Conservation (phyloP, 1,140 invertebrate species). For the Drosophila sturtevanti region DNA sequence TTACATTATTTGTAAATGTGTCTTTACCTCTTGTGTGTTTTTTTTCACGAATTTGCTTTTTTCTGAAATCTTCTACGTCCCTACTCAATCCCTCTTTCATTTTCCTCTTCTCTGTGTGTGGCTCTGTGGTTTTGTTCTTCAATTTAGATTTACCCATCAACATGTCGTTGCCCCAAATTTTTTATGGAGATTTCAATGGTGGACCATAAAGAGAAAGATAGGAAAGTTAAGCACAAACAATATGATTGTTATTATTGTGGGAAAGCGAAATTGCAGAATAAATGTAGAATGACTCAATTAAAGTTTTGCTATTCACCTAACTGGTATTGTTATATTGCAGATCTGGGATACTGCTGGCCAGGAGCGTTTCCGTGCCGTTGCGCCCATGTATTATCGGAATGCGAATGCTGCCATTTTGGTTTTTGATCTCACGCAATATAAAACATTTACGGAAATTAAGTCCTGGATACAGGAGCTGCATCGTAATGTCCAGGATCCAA, state of each 20-base stretch:
- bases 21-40: background rate
- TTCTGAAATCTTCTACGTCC: background rate
- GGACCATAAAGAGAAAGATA: slow-evolving; percentile 49
- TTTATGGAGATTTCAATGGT: slow-evolving; percentile 70
- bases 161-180: slow-evolving; percentile 73
- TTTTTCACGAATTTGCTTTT: background rate
- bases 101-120: slow-evolving; percentile 55
- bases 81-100: slow-evolving; percentile 19
- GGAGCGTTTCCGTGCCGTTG: slow-evolving; percentile 92
- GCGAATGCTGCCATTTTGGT: slow-evolving; percentile 94
- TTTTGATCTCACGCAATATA: slow-evolving; percentile 91
- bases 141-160: slow-evolving; percentile 50
- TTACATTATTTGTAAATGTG: no score
- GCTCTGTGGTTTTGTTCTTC: slow-evolving; percentile 29
- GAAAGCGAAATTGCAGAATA: slow-evolving; percentile 66
- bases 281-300: slow-evolving; percentile 70
- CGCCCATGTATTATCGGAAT: slow-evolving; percentile 96
- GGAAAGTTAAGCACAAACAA: slow-evolving; percentile 36
- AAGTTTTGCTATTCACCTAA: slow-evolving; percentile 45
- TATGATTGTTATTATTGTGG: slow-evolving; percentile 79
- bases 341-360: slow-evolving; percentile 97
- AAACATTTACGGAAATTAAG: slow-evolving; percentile 89
- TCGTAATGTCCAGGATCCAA: slow-evolving; percentile 88
- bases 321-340: slow-evolving; percentile 73
- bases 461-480: slow-evolving; percentile 91